These are phyloP conservation scores for Agrenia bidenticulata DNA, from an alignment of 2,888 invertebrate genomes.

Conservation along the genomic window DNA sequence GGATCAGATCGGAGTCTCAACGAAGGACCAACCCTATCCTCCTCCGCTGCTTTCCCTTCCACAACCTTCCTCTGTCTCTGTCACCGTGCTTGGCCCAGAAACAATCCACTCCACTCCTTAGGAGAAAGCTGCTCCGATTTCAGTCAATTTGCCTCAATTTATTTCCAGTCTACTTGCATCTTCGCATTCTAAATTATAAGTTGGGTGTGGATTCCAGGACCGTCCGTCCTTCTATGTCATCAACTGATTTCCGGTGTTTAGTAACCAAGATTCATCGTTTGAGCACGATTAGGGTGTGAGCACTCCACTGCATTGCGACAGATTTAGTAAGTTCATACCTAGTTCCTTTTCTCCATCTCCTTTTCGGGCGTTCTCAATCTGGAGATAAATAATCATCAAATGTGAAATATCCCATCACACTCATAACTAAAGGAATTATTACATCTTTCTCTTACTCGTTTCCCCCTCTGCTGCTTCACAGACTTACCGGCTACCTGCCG, in stretches of 20 bases:
- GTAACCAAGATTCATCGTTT: not conserved
- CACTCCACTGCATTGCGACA: conserved; percentile 18
- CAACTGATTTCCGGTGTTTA: conserved; percentile 2
- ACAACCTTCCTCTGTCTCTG: not conserved
- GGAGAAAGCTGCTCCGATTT: conserved; percentile 10
- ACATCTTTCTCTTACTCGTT: too few relatives aligned
- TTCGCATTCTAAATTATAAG: conserved; percentile 13
- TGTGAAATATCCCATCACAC: too few relatives aligned
- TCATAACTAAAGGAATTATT: too few relatives aligned
- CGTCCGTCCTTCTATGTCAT: conserved; percentile 10
- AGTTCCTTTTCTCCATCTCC: not conserved
- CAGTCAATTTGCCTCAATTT: conserved; percentile 20
- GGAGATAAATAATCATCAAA: not conserved
- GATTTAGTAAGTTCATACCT: conserved; percentile 10
- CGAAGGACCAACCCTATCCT: conserved; percentile 18
- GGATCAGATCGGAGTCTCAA: conserved; percentile 5
- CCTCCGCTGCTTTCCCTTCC: conserved; percentile 2
- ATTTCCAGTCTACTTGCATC: conserved; percentile 3
- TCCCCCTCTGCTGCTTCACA: too few relatives aligned
- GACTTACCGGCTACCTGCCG: too few relatives aligned
- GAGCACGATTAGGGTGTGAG: not conserved
- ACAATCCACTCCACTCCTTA: conserved; percentile 13
- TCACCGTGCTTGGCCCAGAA: conserved; percentile 2
- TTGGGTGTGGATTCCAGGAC: not conserved
- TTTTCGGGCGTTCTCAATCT: not conserved